Base-by-base conservation (phyloP, 2,888 invertebrate species). In the Caenorhabditis sp. region DNA sequence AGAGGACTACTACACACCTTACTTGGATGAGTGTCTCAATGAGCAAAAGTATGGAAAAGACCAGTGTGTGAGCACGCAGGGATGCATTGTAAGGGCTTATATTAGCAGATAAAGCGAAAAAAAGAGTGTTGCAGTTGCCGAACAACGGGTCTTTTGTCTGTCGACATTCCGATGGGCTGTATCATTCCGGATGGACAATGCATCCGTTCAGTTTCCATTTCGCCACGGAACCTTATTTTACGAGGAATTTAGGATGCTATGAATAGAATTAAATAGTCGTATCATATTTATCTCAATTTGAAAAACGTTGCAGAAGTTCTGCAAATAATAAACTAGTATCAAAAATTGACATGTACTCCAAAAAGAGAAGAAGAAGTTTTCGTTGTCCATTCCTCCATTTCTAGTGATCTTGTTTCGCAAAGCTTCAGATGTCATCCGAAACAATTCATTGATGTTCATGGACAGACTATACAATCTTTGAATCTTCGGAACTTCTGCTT, bases 231-330 rank as follows among this genome's bases (percentile, higher is more conserved):
- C 61, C 51, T 15, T 76, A 76, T 55, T 76, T 67, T 28, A 76
- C 76, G 15, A 76, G 76, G 32, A 76, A 76, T 47, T 61, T 76
- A 44, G 76, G 76, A 20, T 76, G 76, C 44, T 76, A 76, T 53
- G 58, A 76, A 18, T 76, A 53, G 50, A 64, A n/a, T 18, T 26
- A 26, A 20, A 28, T 11, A 9, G 55, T 55, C n/a, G n/a, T 32
- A 32, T 32, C 32, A 32, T 32, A 9, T 9, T 32, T 32, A 32
- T 32, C n/a, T 32, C 32, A 32, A 32, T 32, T n/a, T n/a, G n/a
- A n/a, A n/a, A n/a, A n/a, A n/a, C n/a, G n/a, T n/a, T n/a, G n/a
- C n/a, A n/a, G n/a, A n/a, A n/a, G n/a, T n/a, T n/a, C n/a, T n/a
- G n/a, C n/a, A n/a, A n/a, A n/a, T n/a, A n/a, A n/a, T n/a, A n/a